phyloP scores from a whole-genome alignment of 2,113 vertebrate species.

The Grammomys surdaster region DNA sequence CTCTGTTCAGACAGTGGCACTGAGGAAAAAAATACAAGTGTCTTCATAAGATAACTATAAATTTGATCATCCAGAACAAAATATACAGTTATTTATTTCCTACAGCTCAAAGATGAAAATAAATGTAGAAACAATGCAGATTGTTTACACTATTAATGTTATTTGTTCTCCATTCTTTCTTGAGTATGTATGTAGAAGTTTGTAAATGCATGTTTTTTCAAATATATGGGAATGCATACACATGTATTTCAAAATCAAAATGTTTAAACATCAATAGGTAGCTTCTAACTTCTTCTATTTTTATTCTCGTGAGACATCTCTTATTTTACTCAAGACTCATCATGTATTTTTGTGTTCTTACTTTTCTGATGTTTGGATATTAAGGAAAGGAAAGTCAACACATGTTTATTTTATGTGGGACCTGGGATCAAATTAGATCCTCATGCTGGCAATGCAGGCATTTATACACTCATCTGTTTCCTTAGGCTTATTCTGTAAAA shows the following conservation, averaged over 20 bases:
- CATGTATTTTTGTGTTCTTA: not conserved
- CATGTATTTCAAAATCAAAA: not conserved
- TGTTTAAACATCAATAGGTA: not conserved
- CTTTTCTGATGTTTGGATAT: not conserved
- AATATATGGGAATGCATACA: rapidly evolving
- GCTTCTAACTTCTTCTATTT: not conserved
- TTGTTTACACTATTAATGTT: not conserved
- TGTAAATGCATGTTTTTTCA: not conserved
- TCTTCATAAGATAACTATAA: not conserved
- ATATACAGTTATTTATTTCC: not conserved
- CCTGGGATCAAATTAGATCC: not conserved
- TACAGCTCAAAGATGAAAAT: not conserved
- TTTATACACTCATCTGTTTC: not conserved
- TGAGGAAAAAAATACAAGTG: not conserved
- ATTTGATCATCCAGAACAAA: not conserved
- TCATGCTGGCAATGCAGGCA: not conserved
- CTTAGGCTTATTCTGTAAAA: not conserved
- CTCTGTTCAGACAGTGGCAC: not conserved
- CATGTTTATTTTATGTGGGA: not conserved
- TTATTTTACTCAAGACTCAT: not conserved
- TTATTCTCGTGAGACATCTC: not conserved
- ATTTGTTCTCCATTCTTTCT: not conserved
- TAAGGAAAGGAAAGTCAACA: not conserved
- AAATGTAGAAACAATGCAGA: not conserved
- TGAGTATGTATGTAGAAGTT: not conserved